Evolutionary conservation across 2,113 vertebrate genomes (phyloP).

Genomic region (Cettia cetti): DNA sequence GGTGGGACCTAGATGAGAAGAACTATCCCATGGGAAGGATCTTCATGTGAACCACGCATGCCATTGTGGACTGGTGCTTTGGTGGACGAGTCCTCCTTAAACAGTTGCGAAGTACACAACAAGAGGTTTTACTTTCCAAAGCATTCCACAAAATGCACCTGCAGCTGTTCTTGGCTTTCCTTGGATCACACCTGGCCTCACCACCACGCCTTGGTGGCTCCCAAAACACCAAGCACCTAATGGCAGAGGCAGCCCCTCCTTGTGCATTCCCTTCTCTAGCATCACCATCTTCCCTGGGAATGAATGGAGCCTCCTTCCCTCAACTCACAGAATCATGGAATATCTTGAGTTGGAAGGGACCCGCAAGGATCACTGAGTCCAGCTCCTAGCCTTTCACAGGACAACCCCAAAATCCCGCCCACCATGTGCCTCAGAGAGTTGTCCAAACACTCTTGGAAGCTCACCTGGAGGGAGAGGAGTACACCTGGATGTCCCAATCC

Average conservation of each 20-base stretch:
- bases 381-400: background rate
- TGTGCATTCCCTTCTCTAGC: background rate
- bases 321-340: background rate
- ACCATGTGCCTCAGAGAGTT: background rate
- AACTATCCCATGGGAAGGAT: background rate
- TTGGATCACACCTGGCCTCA: background rate
- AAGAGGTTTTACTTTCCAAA: background rate
- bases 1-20: background rate
- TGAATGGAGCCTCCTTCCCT: background rate
- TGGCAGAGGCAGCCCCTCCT: background rate
- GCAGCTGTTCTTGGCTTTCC: background rate
- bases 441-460: background rate
- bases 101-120: background rate
- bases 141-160: background rate
- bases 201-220: background rate
- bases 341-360: background rate
- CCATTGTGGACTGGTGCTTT: background rate
- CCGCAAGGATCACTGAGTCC: too few species aligned
- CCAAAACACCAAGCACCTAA: background rate
- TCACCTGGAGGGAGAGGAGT: background rate
- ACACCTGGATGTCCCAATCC: background rate
- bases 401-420: background rate
- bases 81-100: accelerated
- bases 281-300: background rate
- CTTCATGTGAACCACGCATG: accelerated